phyloP scores from a whole-genome alignment of 2,797 vertebrate species.

The Notolepis coatsorum region DNA sequence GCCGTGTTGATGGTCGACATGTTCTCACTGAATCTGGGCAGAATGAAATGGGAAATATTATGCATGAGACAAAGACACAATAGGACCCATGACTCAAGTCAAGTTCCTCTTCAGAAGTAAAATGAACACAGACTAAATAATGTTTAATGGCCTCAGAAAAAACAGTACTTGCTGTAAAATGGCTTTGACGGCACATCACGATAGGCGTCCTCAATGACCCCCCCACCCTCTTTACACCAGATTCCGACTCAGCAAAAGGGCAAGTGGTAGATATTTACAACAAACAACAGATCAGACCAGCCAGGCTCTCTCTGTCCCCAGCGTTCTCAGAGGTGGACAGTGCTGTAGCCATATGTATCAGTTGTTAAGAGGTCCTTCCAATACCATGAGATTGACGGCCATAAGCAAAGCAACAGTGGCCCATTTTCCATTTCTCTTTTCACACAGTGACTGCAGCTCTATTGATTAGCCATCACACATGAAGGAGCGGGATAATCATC shows the following conservation, averaged over 20 bases:
- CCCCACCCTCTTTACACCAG: too few species aligned
- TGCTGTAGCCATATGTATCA: too few species aligned
- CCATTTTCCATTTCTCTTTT: slow-evolving; percentile 69
- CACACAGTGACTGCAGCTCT: slow-evolving; percentile 53
- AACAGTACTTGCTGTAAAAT: neutral
- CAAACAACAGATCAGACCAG: too few species aligned
- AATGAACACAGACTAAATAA: neutral
- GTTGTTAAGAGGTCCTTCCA: slow-evolving; percentile 26
- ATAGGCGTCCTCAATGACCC: neutral
- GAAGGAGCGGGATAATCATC: slow-evolving; percentile 67
- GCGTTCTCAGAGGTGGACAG: too few species aligned
- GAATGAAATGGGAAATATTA: neutral
- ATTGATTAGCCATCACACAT: slow-evolving; percentile 77
- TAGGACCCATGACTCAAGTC: neutral
- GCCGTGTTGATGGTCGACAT: slow-evolving; percentile 93
- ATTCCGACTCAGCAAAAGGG: too few species aligned
- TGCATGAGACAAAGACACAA: neutral
- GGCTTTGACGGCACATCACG: neutral
- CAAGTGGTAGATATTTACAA: too few species aligned
- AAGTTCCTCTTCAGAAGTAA: neutral
- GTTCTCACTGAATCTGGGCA: slow-evolving; percentile 54
- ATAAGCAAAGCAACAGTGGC: slow-evolving; percentile 46
- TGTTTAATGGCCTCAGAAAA: neutral
- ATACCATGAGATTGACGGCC: slow-evolving; percentile 40
- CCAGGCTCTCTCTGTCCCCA: too few species aligned